These are phyloP conservation scores for Drosophila nannoptera DNA, from an alignment of 1,140 invertebrate genomes.

Conservation along the genomic window DNA sequence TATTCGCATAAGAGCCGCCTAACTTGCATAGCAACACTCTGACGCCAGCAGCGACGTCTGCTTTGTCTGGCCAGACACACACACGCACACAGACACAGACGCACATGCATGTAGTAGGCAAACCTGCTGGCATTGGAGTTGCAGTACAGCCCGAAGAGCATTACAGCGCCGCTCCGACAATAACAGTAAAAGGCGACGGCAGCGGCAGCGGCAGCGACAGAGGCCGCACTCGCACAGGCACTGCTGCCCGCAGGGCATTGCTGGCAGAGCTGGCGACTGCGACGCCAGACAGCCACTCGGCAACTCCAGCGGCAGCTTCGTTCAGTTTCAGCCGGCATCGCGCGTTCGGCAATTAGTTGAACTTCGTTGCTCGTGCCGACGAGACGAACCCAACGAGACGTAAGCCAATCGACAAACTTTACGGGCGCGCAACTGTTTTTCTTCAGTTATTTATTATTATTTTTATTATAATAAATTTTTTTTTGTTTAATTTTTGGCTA, in stretches of 20 bases:
- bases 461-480: no score
- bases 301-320: slow-evolving; percentile 40
- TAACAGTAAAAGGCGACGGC: slow-evolving; percentile 57
- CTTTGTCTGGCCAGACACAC: slow-evolving; percentile 56
- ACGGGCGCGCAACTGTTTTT: slow-evolving; percentile 40
- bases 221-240: slow-evolving; percentile 19
- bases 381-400: slow-evolving; percentile 53
- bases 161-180: slow-evolving; percentile 37
- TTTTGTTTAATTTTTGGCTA: no score
- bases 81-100: background rate
- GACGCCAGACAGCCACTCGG: slow-evolving; percentile 27
- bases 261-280: slow-evolving; percentile 20
- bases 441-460: no score
- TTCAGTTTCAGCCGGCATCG: slow-evolving; percentile 32
- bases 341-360: slow-evolving; percentile 70
- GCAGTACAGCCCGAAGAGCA: slow-evolving; percentile 7
- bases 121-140: slow-evolving; percentile 50
- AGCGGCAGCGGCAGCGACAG: slow-evolving; percentile 29
- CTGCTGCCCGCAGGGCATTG: no score
- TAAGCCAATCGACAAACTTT: slow-evolving; percentile 28
- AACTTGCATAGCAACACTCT: slow-evolving; percentile 23
- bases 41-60: slow-evolving; percentile 16
- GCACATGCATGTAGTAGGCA: slow-evolving; percentile 5
- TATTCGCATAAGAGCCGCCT: slow-evolving; percentile 24
- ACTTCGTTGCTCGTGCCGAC: slow-evolving; percentile 70